A percentile compares a stretch with the other conserved stretches of the same genome.
phyloP scores from a whole-genome alignment of 1,140 invertebrate genomes.

The Glossosoma conforme region DNA sequence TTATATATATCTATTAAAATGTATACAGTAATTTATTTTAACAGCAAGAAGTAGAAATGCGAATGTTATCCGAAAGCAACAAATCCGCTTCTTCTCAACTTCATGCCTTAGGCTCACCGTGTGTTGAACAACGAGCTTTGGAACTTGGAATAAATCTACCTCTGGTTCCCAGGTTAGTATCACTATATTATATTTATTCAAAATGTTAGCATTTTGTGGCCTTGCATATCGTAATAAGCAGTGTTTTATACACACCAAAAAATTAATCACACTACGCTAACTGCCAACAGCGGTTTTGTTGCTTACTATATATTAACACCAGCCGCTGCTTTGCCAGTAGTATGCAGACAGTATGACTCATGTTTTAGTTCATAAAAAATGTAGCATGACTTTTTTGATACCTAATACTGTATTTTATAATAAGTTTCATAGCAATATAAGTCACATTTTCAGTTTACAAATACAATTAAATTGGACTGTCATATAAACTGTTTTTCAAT shows the following conservation, averaged over 20 bases:
- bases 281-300: no score
- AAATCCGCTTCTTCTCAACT: slow-evolving; percentile 19
- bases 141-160: slow-evolving; percentile 15
- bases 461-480: no score
- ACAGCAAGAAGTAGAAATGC: slow-evolving; percentile 19
- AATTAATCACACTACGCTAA: not conserved
- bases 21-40: not conserved
- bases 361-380: no score
- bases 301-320: no score
- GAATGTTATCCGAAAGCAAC: slow-evolving; percentile 19
- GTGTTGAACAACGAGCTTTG: slow-evolving; percentile 13
- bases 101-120: not conserved
- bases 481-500: no score
- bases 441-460: no score
- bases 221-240: not conserved
- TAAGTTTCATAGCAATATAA: no score
- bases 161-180: slow-evolving; percentile 13
- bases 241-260: not conserved
- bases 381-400: no score
- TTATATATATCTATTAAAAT: not conserved
- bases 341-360: no score
- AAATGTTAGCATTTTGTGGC: not conserved
- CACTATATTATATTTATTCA: not conserved
- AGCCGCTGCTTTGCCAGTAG: no score
- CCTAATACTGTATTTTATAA: no score